phyloP scores from a whole-genome alignment of 2,113 vertebrate species.

The Phylloscopus whistleri region DNA sequence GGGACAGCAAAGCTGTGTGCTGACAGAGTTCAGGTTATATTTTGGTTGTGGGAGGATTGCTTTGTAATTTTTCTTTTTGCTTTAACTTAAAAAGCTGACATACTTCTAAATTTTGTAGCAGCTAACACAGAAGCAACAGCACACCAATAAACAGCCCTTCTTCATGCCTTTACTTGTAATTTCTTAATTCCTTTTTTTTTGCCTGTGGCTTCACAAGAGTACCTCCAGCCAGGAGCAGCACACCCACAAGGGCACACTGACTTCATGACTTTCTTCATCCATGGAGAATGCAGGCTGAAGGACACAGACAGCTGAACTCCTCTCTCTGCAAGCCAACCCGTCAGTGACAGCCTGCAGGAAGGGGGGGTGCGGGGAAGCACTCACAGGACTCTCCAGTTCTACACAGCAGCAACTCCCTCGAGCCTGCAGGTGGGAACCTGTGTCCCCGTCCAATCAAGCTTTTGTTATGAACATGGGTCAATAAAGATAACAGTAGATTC shows the following conservation, averaged over 20 bases:
- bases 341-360: not conserved
- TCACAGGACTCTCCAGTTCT: not conserved
- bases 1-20: not conserved
- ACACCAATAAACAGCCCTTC: not conserved
- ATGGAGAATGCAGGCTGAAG: rapidly evolving
- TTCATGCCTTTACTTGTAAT: not conserved
- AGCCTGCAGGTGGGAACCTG: not conserved
- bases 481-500: not conserved
- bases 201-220: not conserved
- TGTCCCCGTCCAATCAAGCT: not conserved
- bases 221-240: not conserved
- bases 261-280: too few species aligned
- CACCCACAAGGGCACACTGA: not conserved
- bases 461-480: rapidly evolving
- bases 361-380: rapidly evolving
- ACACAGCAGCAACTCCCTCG: rapidly evolving
- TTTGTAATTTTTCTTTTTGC: not conserved
- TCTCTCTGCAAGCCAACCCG: too few species aligned
- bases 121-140: not conserved
- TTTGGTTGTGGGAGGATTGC: not conserved
- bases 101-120: not conserved
- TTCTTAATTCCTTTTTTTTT: not conserved
- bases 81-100: not conserved
- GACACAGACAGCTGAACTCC: not conserved
- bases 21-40: not conserved